Evolutionary conservation across 2,113 vertebrate species (phyloP).

Genomic region (Nicator chloris): DNA sequence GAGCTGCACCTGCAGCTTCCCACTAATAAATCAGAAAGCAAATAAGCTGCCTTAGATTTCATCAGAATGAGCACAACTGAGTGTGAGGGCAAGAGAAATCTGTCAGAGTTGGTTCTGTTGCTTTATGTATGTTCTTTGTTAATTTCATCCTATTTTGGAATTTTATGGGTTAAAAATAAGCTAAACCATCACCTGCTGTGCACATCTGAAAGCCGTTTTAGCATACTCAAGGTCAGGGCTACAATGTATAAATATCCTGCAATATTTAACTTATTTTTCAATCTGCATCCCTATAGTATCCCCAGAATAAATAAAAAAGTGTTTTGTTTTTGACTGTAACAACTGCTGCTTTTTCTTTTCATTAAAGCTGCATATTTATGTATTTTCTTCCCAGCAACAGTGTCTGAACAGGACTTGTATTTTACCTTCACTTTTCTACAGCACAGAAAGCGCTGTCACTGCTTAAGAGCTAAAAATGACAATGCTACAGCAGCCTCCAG

Average conservation of each 20-base stretch:
- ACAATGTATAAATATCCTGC: not conserved
- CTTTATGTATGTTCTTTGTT: not conserved
- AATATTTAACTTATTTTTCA: not conserved
- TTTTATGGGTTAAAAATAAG: not conserved
- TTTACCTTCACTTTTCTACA: not conserved
- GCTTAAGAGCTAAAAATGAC: conserved; percentile 10
- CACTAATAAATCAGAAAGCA: not conserved
- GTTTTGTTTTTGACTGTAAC: not conserved
- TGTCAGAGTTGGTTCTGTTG: not conserved
- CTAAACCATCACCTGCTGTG: not conserved
- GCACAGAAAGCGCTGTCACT: not conserved
- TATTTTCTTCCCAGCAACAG: conserved; percentile 5
- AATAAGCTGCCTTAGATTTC: not conserved
- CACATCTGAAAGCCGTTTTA: not conserved
- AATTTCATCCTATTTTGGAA: not conserved
- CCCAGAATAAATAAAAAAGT: not conserved
- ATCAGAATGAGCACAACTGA: not conserved
- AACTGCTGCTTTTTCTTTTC: not conserved
- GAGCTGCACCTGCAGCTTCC: not conserved
- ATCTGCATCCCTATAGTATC: not conserved
- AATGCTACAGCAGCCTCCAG: not conserved
- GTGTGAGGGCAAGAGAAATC: not conserved
- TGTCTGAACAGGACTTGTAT: not conserved
- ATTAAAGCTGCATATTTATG: not conserved
- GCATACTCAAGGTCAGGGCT: not conserved